Evolutionary conservation across 2,113 vertebrate genomes (phyloP), one percentile per base, ranked within the genome.

Genomic region (Sapajus apella): DNA sequence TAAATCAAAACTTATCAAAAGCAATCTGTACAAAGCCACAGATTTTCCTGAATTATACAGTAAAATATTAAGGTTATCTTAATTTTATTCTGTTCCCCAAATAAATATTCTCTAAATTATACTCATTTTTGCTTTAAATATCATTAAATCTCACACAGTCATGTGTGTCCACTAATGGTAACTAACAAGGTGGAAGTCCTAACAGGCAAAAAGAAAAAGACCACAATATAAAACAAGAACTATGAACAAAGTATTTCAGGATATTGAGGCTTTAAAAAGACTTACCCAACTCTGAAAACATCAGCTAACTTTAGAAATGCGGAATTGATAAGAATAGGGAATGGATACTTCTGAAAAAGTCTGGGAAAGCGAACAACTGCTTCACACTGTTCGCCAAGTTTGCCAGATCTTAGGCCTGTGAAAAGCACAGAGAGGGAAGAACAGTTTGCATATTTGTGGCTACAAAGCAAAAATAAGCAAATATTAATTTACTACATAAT

Each of bases 241-340:
- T 6, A 23, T 6, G 47, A 20, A 14, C 0, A 18, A 8, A 2
- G 0, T 4, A 2, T 86, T 61, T 80, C 1, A 0, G 3, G 45
- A 52, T 0, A 27, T 0, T 1, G 52, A 88, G n/a, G 30, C 11
- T 35, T 0, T 0, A 45, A 18, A 89, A 0, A n/a, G 2, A 98
- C 99, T 98, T 98, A 99, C 99, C 99, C 99, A 27, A 99, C 99
- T 97, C 99, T 99, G 98, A 99, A 99, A 61, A 99, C 99, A 90
- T 99, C 99, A 23, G 99, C 99, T 2, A 99, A 98, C 97, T 99
- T 99, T 0, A 99, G 98, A 96, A 99, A 99, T 0, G 99, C 99
- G 6, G 99, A 99, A 87, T 99, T 99, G 96, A 99, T 99, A 91
- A 99, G 99, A 97, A 99, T 99, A 8, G 99, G 99, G 77, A 99